phyloP scores from a whole-genome alignment of 2,797 vertebrate species.

The Acipenser transmontanus region DNA sequence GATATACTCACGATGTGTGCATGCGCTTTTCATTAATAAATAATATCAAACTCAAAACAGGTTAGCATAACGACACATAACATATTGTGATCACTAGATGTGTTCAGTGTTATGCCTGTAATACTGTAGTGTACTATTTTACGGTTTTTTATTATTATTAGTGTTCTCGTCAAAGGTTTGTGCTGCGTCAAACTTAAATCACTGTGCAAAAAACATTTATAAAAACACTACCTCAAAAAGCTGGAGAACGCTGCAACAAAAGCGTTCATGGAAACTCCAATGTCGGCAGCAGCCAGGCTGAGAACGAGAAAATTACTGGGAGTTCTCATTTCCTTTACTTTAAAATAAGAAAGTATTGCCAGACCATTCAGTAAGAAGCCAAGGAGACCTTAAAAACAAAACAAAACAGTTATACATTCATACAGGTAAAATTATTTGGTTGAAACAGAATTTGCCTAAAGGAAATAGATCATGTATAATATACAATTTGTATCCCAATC shows the following conservation, averaged over 20 bases:
- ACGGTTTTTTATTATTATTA: too few species aligned
- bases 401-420: constrained; percentile 4
- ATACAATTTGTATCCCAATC: too few species aligned
- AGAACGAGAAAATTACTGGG: constrained; percentile 83
- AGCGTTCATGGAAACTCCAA: constrained; percentile 77
- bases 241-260: constrained; percentile 79
- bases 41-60: too few species aligned
- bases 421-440: too few species aligned
- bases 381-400: constrained; percentile 61
- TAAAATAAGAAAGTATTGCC: constrained; percentile 76
- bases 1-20: too few species aligned
- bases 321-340: constrained; percentile 70
- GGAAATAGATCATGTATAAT: too few species aligned
- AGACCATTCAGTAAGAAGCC: constrained; percentile 85
- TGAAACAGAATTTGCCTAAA: too few species aligned
- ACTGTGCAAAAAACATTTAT: not conserved
- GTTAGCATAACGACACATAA: not conserved
- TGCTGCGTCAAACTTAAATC: too few species aligned
- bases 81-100: not conserved
- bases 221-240: constrained; percentile 70
- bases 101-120: too few species aligned
- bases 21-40: too few species aligned
- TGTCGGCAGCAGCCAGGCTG: constrained; percentile 81
- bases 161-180: too few species aligned
- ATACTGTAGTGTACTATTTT: too few species aligned